phyloP scores from a whole-genome alignment of 92 coral and sea anemone species.

The Epizoanthus scotinus region DNA sequence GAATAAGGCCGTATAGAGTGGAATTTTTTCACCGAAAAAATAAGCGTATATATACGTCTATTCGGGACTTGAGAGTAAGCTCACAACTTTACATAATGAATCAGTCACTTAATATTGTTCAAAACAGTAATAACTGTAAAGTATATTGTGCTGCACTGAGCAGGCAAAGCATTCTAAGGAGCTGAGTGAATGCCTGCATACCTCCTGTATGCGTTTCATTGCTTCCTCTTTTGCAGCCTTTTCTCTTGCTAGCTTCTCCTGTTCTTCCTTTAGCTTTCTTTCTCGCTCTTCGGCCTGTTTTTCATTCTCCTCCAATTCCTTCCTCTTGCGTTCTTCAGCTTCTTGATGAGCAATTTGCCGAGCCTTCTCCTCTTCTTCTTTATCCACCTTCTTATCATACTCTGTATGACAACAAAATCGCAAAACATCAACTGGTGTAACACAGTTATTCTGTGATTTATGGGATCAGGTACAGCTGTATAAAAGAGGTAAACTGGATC shows the following conservation, averaged over 20 bases:
- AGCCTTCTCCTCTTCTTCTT: conserved; percentile 85
- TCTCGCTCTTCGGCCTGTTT: conserved; percentile 54
- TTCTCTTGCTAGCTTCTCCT: conserved; percentile 82
- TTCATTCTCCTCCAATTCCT: conserved; percentile 79
- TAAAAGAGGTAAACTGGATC: too few species aligned
- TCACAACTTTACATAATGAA: too few species aligned
- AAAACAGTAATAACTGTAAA: too few species aligned
- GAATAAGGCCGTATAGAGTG: too few species aligned
- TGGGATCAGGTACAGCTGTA: too few species aligned
- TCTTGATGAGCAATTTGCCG: conserved; percentile 91
- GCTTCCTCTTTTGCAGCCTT: conserved; percentile 81
- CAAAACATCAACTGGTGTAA: background rate
- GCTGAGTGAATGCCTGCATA: conserved; percentile 26
- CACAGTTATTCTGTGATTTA: too few species aligned
- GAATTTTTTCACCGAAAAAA: too few species aligned
- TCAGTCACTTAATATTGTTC: too few species aligned
- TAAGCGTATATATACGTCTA: too few species aligned
- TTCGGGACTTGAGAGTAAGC: too few species aligned
- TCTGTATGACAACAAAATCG: conserved; percentile 36
- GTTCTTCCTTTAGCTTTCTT: conserved; percentile 64
- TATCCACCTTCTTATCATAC: conserved; percentile 68
- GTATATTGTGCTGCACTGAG: background rate
- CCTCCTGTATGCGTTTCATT: conserved; percentile 77
- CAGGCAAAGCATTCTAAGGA: too few species aligned
- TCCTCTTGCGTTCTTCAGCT: conserved; percentile 72